Percentiles rank a stretch among this genome's conserved stretches.
These are phyloP conservation scores for Charaxes varanes DNA, from an alignment of 1,140 invertebrate species.

Conservation along the genomic window DNA sequence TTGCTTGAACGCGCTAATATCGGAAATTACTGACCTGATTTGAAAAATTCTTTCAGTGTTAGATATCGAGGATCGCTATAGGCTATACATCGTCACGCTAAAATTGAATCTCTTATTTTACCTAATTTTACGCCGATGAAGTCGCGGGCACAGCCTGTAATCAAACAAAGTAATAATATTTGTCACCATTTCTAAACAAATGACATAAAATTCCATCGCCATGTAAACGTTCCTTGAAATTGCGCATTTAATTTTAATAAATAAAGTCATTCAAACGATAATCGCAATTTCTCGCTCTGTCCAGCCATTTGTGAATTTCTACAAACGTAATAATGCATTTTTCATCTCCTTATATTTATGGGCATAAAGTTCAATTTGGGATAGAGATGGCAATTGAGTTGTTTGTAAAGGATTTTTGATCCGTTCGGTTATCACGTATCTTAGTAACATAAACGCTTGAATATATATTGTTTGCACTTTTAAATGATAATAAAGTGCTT, in stretches of 20 bases:
- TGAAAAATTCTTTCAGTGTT: too few relatives aligned
- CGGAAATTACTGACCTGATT: too few relatives aligned
- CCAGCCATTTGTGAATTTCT: slow-evolving; percentile 13
- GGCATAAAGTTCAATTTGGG: slow-evolving; percentile 8
- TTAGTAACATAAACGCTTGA: slow-evolving; percentile 18
- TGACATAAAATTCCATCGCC: slow-evolving; percentile 12
- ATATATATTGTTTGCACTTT: slow-evolving; percentile 31
- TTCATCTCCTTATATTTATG: slow-evolving; percentile 5
- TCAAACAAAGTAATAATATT: too few relatives aligned
- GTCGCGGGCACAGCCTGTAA: too few relatives aligned
- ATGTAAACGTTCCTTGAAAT: slow-evolving; percentile 27
- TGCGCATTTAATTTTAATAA: slow-evolving; percentile 50
- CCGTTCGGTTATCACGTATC: slow-evolving; percentile 23
- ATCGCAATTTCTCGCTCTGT: slow-evolving; percentile 36
- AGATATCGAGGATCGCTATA: too few relatives aligned
- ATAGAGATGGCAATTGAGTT: neutral
- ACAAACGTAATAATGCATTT: slow-evolving; percentile 2
- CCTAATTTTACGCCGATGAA: too few relatives aligned
- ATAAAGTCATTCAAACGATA: slow-evolving; percentile 48
- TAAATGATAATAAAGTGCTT: slow-evolving; percentile 24
- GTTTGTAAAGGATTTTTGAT: slow-evolving; percentile 15
- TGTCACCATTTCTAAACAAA: slow-evolving; percentile 9
- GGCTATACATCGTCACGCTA: too few relatives aligned
- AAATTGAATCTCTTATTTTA: too few relatives aligned
- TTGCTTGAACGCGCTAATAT: too few relatives aligned